Conservation (phyloP, 2,888 invertebrate species). For the Brachypterus glaber region DNA sequence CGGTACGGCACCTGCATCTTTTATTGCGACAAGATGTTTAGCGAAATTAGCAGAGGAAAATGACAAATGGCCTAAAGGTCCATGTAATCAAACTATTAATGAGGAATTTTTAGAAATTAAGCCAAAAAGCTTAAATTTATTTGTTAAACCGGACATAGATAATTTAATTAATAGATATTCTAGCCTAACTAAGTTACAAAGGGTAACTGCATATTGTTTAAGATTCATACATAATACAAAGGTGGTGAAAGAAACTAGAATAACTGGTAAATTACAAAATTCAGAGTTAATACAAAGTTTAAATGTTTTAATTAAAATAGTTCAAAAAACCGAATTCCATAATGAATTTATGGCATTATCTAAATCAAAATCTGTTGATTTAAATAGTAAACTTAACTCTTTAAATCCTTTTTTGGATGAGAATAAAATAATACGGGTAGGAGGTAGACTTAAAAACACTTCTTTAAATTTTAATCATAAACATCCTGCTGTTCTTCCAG, state of each 20-base stretch:
- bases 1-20: too few relatives aligned
- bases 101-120: too few relatives aligned
- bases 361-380: not conserved
- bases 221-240: not conserved
- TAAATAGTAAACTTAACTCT: constrained; percentile 6
- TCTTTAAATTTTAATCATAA: constrained; percentile 12
- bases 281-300: constrained; percentile 8
- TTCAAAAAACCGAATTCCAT: constrained; percentile 5
- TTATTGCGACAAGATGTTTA: too few relatives aligned
- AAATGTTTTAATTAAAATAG: too few relatives aligned
- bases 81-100: too few relatives aligned
- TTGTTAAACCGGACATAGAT: not conserved
- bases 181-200: constrained; percentile 4
- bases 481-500: constrained; percentile 15
- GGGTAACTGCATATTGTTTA: constrained; percentile 1
- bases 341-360: constrained; percentile 4
- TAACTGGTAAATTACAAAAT: not conserved
- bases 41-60: too few relatives aligned
- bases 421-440: constrained; percentile 12
- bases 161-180: too few relatives aligned
- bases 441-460: constrained; percentile 14
- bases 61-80: not conserved
- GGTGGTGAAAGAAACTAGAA: not conserved
- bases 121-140: too few relatives aligned
- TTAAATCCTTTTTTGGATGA: constrained; percentile 17